Evolutionary conservation across 2,797 vertebrate genomes (phyloP), one percentile per base, ranked within the genome.

Genomic region (Sylvia borin): DNA sequence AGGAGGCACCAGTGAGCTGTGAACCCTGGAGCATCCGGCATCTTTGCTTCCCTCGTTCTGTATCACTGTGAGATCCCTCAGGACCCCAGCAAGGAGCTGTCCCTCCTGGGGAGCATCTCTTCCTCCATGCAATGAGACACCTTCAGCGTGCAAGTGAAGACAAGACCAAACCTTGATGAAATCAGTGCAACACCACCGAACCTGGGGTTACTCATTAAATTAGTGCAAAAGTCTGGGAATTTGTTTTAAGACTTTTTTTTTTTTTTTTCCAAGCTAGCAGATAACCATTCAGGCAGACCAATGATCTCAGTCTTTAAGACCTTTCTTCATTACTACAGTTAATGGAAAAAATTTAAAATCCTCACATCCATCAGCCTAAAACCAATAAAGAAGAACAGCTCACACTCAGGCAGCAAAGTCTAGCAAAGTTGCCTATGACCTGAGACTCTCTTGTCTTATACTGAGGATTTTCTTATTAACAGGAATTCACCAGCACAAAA

Each of bases 401-500:
- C 62, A 66, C 42, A 20, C 8, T 58, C 40, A 45, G 34, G 47
- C 61, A 91, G 45, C 16, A 75, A 55, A 78, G 43, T 19, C 43
- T 81, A 45, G 25, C 57, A 24, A 40, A 21, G 80, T 47, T 90
- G 38, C 7, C 1, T 58, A 0, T 26, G 40, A 61, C 82, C 85
- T 15, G 7, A 91, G 62, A 86, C 20, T 34, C 81, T 94, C 36
- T 83, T 62, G 19, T 60, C 64, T 94, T 92, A 62, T 78, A 87
- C 54, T 15, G 11, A n/a, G 26, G 34, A 77, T 91, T 83, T 80
- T 93, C 82, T 85, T 92, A 57, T 83, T 85, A 62, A 32, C 20
- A 88, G 54, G 38, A 91, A 73, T 50, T 94, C 72, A 61, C 48
- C 29, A 42, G 38, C 76, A 93, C 48, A 94, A 79, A 97, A 82